Evolutionary conservation across 1,140 invertebrate genomes (phyloP).

Genomic region (Euschistus heros): DNA sequence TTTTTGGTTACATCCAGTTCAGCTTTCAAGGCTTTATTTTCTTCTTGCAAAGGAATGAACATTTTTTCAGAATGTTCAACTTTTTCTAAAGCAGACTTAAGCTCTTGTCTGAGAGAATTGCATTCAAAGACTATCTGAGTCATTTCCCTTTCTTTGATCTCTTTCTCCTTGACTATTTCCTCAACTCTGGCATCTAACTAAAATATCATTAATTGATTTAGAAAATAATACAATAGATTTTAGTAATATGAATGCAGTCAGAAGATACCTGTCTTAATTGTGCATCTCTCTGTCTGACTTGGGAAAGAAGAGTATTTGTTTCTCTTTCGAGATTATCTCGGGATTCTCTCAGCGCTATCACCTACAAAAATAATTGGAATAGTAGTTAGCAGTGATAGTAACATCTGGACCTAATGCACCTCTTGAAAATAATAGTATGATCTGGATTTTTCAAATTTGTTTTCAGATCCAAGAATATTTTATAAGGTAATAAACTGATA

Average conservation of each 20-base stretch:
- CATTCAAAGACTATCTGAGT: conserved; percentile 28
- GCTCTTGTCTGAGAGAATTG: conserved; percentile 16
- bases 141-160: conserved; percentile 28
- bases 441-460: no score
- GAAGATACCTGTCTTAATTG: not conserved
- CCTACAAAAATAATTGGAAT: not conserved
- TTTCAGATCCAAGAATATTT: no score
- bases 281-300: conserved; percentile 12
- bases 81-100: conserved; percentile 20
- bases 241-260: no score
- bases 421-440: no score
- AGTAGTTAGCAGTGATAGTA: no score
- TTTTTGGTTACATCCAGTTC: conserved; percentile 6
- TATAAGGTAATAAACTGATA: no score
- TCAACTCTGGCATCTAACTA: not conserved
- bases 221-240: no score
- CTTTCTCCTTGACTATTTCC: conserved; percentile 22
- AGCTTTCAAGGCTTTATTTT: conserved; percentile 6
- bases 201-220: not conserved
- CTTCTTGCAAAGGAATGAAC: conserved; percentile 17
- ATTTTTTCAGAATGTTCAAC: conserved; percentile 18
- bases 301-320: conserved; percentile 16
- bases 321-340: conserved; percentile 19
- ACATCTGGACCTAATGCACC: no score
- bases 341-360: conserved; percentile 1